A percentile compares a stretch with the other conserved stretches of the same genome.
Conservation (phyloP, 2,113 vertebrate species). For the Polypterus senegalus region DNA sequence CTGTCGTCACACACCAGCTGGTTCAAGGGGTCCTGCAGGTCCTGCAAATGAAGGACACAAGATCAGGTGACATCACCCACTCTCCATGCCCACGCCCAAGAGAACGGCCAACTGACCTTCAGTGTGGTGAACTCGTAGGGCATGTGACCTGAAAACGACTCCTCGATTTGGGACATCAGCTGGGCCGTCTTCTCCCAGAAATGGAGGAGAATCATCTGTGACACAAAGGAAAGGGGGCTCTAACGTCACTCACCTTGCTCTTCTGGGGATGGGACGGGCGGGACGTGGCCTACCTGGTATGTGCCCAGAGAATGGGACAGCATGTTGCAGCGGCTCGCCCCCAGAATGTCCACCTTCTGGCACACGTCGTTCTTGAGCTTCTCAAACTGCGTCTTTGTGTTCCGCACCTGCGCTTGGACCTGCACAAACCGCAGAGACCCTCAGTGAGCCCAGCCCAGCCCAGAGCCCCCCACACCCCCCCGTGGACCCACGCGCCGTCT, state of each 20-base stretch:
- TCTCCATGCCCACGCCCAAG: not conserved
- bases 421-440: constrained; percentile 22
- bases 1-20: constrained; percentile 33
- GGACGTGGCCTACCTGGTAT: constrained; percentile 41
- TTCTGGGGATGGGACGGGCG: not conserved
- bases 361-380: constrained; percentile 68
- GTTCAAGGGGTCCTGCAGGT: constrained; percentile 51
- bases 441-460: not conserved
- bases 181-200: constrained; percentile 69
- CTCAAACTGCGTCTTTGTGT: constrained; percentile 59
- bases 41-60: constrained; percentile 31
- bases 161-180: constrained; percentile 49
- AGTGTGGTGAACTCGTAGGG: constrained; percentile 50
- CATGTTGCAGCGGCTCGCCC: constrained; percentile 65
- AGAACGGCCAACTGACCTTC: constrained; percentile 34
- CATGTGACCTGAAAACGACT: constrained; percentile 42
- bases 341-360: constrained; percentile 69
- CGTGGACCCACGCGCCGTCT: not conserved
- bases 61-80: not conserved
- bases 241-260: too few species aligned
- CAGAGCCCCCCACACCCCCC: not conserved
- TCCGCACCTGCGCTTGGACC: constrained; percentile 63
- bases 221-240: not conserved
- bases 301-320: constrained; percentile 61
- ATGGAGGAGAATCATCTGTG: constrained; percentile 56